A percentile compares a stretch with the other conserved stretches of the same genome.
phyloP scores from a whole-genome alignment of 2,888 invertebrate genomes.

The Catocala sponsa region DNA sequence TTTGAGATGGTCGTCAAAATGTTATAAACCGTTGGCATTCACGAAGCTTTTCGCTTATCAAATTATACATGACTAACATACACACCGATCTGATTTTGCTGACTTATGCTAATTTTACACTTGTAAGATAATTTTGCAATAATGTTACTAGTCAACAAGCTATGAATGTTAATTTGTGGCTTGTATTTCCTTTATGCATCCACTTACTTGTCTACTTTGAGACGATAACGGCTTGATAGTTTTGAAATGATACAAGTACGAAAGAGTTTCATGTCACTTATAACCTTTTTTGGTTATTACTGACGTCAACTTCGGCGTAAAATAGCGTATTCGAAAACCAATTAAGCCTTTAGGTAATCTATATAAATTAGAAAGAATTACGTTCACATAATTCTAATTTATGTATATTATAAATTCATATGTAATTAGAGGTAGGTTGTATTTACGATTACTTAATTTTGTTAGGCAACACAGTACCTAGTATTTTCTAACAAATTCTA shows the following conservation, averaged over 20 bases:
- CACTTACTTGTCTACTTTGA: constrained; percentile 13
- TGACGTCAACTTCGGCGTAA: neutral
- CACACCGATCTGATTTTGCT: constrained; percentile 38
- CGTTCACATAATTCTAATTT: no score
- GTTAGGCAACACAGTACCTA: no score
- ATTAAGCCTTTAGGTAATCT: constrained; percentile 1
- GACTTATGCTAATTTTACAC: constrained; percentile 45
- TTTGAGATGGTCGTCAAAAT: no score
- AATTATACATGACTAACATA: constrained; percentile 36
- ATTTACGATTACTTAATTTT: no score
- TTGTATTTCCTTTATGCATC: constrained; percentile 41
- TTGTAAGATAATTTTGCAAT: constrained; percentile 52
- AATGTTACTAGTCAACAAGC: constrained; percentile 42
- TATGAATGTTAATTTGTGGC: constrained; percentile 48
- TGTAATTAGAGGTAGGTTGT: no score
- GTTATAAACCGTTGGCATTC: constrained; percentile 30
- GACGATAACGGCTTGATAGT: neutral
- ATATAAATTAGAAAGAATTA: neutral
- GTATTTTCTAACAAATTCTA: no score
- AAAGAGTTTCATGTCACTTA: neutral
- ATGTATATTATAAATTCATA: no score
- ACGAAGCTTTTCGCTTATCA: constrained; percentile 36
- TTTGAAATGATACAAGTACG: constrained; percentile 7
- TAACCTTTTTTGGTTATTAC: neutral
- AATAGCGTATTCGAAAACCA: neutral